A percentile compares a stretch with the other conserved stretches of the same genome.
These are phyloP conservation scores for Clanis bilineata DNA, from an alignment of 2,888 invertebrate genomes.

Conservation along the genomic window DNA sequence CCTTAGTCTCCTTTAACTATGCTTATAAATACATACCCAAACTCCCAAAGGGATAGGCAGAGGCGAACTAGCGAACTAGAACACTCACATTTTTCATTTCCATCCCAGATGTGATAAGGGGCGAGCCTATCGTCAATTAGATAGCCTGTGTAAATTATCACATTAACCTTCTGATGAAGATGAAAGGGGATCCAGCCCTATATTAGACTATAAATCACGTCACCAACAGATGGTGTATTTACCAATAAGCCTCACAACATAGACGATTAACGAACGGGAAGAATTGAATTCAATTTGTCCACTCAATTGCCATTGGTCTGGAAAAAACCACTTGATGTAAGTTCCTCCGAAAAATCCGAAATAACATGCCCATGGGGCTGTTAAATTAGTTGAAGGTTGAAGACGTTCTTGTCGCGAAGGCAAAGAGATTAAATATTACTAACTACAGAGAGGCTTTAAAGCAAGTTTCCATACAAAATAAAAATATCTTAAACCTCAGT, in stretches of 20 bases:
- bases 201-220: background rate
- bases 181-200: background rate
- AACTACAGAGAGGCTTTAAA: too few relatives aligned
- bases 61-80: too few relatives aligned
- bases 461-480: too few relatives aligned
- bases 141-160: background rate
- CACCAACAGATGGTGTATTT: background rate
- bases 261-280: background rate
- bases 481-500: too few relatives aligned
- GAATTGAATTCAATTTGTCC: conserved; percentile 14
- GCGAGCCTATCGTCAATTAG: too few relatives aligned
- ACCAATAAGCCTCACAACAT: background rate
- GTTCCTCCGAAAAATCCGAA: background rate
- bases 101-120: too few relatives aligned
- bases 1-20: too few relatives aligned
- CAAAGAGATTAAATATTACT: too few relatives aligned
- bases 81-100: too few relatives aligned
- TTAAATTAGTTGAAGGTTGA: conserved; percentile 4
- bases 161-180: background rate
- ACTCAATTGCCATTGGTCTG: background rate
- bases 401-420: background rate
- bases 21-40: too few relatives aligned
- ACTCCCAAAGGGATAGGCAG: too few relatives aligned
- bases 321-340: conserved; percentile 7
- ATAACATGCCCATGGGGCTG: background rate